phyloP scores from a whole-genome alignment of 2,797 vertebrate genomes.

The Lagocephalus sceleratus region DNA sequence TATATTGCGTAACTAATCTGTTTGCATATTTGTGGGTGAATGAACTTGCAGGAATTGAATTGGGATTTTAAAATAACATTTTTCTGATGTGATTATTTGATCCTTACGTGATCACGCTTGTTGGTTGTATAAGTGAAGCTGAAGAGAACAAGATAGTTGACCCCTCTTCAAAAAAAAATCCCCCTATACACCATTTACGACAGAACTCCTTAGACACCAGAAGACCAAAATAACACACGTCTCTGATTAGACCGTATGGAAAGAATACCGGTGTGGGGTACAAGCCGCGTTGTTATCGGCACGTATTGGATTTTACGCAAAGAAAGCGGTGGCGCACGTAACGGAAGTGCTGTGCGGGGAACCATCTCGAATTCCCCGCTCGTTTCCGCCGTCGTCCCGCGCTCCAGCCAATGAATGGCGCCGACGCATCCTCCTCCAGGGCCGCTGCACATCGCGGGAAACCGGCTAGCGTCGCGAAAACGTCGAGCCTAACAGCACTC shows the following conservation, averaged over 20 bases:
- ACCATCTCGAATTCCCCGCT: background rate
- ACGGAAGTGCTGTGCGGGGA: slow-evolving; percentile 14
- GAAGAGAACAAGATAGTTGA: slow-evolving; percentile 22
- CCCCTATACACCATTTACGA: background rate
- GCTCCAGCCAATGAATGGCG: slow-evolving; percentile 45
- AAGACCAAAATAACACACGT: no score
- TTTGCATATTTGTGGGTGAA: no score
- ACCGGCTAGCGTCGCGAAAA: slow-evolving; percentile 19
- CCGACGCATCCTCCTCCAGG: slow-evolving; percentile 14
- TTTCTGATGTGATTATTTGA: no score
- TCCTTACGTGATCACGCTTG: no score
- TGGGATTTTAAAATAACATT: no score
- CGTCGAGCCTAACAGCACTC: no score
- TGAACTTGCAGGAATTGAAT: no score
- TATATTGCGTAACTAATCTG: no score
- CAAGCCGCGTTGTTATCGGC: background rate
- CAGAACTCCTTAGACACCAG: no score
- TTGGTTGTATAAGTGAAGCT: slow-evolving; percentile 12
- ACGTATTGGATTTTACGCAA: background rate
- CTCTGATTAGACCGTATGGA: no score
- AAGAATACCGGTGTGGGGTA: no score
- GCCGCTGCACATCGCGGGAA: slow-evolving; percentile 71
- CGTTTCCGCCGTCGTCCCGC: slow-evolving; percentile 3
- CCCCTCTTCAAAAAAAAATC: background rate
- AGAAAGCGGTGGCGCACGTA: background rate